phyloP scores from a whole-genome alignment of 2,113 vertebrate species.

The Campylorhamphus procurvoides region DNA sequence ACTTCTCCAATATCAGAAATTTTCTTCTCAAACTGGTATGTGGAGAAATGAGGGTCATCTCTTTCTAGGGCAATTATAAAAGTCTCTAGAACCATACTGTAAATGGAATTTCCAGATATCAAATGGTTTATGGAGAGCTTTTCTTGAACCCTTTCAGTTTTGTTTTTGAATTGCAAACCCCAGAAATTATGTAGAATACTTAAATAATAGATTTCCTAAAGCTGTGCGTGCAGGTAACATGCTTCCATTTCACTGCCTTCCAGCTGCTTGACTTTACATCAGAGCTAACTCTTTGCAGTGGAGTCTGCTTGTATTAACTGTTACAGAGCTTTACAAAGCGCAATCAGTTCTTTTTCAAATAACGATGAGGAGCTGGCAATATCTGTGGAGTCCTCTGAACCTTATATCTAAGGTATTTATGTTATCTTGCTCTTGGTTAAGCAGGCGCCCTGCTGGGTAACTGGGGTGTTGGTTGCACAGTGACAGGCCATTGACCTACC shows the following conservation, averaged over 20 bases:
- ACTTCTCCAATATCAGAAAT: neutral
- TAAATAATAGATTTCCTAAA: conserved; percentile 2
- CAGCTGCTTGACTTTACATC: neutral
- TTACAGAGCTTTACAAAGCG: neutral
- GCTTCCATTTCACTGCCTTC: neutral
- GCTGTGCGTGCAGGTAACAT: neutral
- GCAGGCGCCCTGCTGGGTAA: neutral
- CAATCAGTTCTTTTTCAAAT: neutral
- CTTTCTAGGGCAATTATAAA: neutral
- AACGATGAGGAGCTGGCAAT: neutral
- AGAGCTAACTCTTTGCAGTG: neutral
- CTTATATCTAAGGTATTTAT: neutral
- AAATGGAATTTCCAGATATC: neutral
- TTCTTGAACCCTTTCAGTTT: neutral
- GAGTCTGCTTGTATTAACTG: neutral
- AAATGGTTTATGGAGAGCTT: neutral
- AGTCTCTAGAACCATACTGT: neutral
- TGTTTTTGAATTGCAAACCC: neutral
- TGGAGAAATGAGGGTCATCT: neutral
- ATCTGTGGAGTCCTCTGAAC: neutral
- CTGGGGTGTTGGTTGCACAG: neutral
- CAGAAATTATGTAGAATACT: neutral
- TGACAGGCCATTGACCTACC: neutral
- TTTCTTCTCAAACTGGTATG: neutral
- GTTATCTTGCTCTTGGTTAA: neutral